A percentile compares a stretch with the other conserved stretches of the same genome.
Conservation (phyloP, 2,797 vertebrate species). For the Cichlasoma orientale region DNA sequence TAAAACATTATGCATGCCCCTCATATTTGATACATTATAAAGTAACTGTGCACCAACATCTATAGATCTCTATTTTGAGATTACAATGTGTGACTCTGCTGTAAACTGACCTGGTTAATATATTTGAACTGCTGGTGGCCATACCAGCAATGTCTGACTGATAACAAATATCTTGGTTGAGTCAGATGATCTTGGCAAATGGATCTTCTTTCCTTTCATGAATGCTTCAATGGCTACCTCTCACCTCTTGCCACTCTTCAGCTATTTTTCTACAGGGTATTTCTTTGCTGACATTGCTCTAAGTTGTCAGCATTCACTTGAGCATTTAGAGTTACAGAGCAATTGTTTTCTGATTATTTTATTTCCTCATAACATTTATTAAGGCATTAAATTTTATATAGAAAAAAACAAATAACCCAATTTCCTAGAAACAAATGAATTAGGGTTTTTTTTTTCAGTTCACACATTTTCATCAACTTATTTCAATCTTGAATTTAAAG, state of each 20-base stretch:
- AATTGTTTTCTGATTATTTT: neutral
- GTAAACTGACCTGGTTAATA: neutral
- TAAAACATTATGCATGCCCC: neutral
- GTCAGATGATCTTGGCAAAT: constrained; percentile 49
- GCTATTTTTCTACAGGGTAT: constrained; percentile 36
- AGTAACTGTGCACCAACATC: neutral
- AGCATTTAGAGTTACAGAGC: neutral
- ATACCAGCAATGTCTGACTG: constrained; percentile 17
- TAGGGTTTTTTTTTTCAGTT: neutral
- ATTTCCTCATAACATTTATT: neutral
- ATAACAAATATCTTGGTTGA: constrained; percentile 42
- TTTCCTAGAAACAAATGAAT: neutral
- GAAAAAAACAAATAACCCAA: neutral
- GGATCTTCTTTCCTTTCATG: constrained; percentile 29
- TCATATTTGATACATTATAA: neutral
- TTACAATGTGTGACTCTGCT: neutral
- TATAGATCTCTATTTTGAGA: neutral
- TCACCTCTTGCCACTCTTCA: constrained; percentile 48
- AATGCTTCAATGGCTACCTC: constrained; percentile 66
- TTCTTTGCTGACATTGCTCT: constrained; percentile 15
- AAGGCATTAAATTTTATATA: neutral
- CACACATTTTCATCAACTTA: neutral
- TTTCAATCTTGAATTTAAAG: neutral
- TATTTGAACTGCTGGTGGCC: neutral
- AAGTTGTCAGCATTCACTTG: neutral